phyloP scores from a whole-genome alignment of 64 coral and sea anemone genomes.

The Hydrozoanthus tunicans region DNA sequence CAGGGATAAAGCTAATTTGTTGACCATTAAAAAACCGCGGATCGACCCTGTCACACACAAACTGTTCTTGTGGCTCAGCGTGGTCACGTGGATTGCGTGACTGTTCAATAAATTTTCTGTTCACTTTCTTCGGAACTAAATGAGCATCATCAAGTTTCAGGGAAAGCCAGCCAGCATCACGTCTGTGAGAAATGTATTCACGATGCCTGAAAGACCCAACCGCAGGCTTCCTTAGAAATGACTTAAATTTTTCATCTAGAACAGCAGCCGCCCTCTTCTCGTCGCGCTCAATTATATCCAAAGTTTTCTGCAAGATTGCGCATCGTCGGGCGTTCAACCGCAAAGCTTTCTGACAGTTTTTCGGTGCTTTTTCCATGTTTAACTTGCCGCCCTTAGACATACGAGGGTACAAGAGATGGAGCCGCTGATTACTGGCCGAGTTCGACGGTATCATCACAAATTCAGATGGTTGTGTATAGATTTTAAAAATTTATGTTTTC shows the following conservation, averaged over 20 bases:
- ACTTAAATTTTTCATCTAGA: conserved; percentile 20
- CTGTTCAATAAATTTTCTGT: not conserved
- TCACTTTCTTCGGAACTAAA: not conserved
- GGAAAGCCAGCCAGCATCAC: not conserved
- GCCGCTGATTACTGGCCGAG: conserved; percentile 46
- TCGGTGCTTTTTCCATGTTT: conserved; percentile 43
- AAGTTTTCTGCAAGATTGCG: conserved; percentile 30
- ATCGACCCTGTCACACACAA: not conserved
- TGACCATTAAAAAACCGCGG: not conserved
- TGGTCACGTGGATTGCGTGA: not conserved
- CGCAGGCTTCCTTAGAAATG: conserved; percentile 15
- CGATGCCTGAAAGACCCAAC: not conserved
- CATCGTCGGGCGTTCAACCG: conserved; percentile 25
- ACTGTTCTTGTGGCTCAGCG: not conserved
- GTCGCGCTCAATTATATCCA: conserved; percentile 40
- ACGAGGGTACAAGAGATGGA: conserved; percentile 41
- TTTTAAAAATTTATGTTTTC: no score
- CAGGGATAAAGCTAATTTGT: not conserved
- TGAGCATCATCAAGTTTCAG: not conserved
- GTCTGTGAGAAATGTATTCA: not conserved
- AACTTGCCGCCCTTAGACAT: conserved; percentile 19
- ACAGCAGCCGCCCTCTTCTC: conserved; percentile 1
- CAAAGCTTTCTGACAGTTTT: conserved; percentile 12
- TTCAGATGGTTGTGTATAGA: not conserved
- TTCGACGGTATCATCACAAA: conserved; percentile 28